Percentiles rank a stretch among this genome's conserved stretches.
Evolutionary conservation across 1,140 invertebrate genomes (phyloP).

Genomic region (roundworm (Caenorhabditis elegans)): DNA sequence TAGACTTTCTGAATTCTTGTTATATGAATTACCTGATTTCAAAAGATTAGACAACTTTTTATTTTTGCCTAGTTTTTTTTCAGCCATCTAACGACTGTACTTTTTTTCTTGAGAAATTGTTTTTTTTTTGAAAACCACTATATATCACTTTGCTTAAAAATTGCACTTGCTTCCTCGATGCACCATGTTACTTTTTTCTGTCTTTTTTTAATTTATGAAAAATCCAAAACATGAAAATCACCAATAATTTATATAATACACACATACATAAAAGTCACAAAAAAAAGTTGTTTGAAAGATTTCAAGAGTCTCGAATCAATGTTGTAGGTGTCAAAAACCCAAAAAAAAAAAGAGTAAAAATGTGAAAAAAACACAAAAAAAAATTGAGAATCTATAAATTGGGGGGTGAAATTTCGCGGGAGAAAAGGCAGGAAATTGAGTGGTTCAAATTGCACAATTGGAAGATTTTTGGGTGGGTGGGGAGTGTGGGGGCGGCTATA

Average conservation of each 20-base stretch:
- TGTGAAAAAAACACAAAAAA: neutral
- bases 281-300: neutral
- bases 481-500: neutral
- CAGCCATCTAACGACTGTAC: too few species aligned
- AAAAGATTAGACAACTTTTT: too few species aligned
- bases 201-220: neutral
- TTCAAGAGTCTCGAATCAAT: constrained; percentile 4
- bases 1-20: too few species aligned
- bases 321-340: too few species aligned
- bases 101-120: too few species aligned
- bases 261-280: neutral
- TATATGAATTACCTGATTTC: too few species aligned
- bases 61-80: too few species aligned
- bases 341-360: neutral
- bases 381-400: neutral
- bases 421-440: neutral
- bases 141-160: too few species aligned
- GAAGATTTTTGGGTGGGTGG: neutral
- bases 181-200: too few species aligned
- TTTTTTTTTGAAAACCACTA: too few species aligned
- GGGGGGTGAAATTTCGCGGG: neutral
- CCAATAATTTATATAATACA: constrained; percentile 28
- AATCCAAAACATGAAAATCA: neutral
- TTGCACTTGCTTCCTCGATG: too few species aligned
- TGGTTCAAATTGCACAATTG: neutral